Percentiles rank a stretch among this genome's conserved stretches.
phyloP scores from a whole-genome alignment of 2,888 invertebrate species.

The Venustoraphidia nigricollis region DNA sequence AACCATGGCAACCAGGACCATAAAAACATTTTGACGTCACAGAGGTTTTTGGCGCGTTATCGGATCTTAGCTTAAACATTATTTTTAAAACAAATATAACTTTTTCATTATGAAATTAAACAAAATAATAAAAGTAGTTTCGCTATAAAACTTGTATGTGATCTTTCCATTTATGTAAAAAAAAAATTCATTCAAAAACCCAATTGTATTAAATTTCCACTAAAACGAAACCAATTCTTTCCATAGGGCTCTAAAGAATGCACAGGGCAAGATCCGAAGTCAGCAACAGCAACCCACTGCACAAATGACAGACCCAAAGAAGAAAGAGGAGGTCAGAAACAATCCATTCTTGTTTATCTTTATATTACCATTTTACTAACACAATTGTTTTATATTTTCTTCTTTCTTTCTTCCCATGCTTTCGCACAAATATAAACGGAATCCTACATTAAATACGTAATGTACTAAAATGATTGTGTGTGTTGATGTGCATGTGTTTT shows the following conservation, averaged over 20 bases:
- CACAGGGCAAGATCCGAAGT: conserved; percentile 79
- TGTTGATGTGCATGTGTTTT: too few species aligned
- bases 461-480: background rate
- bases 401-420: conserved; percentile 3
- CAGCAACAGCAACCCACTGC: conserved; percentile 66
- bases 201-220: background rate
- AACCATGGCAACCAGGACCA: too few species aligned
- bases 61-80: too few species aligned
- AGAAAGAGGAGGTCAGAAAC: conserved; percentile 44
- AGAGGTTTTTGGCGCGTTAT: too few species aligned
- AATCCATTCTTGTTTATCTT: conserved; percentile 4
- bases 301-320: conserved; percentile 41
- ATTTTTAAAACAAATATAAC: too few species aligned
- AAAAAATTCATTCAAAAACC: too few species aligned
- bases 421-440: conserved; percentile 15
- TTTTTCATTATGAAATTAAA: too few species aligned
- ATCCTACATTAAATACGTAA: conserved; percentile 8
- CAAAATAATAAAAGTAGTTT: too few species aligned
- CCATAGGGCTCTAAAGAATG: conserved; percentile 73
- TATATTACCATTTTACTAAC: conserved; percentile 9
- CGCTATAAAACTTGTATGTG: too few species aligned
- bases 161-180: too few species aligned
- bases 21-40: too few species aligned
- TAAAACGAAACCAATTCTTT: conserved; percentile 10
- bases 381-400: conserved; percentile 10